These are phyloP conservation scores for Pangasius djambal DNA, from an alignment of 2,797 vertebrate genomes.

Conservation along the genomic window DNA sequence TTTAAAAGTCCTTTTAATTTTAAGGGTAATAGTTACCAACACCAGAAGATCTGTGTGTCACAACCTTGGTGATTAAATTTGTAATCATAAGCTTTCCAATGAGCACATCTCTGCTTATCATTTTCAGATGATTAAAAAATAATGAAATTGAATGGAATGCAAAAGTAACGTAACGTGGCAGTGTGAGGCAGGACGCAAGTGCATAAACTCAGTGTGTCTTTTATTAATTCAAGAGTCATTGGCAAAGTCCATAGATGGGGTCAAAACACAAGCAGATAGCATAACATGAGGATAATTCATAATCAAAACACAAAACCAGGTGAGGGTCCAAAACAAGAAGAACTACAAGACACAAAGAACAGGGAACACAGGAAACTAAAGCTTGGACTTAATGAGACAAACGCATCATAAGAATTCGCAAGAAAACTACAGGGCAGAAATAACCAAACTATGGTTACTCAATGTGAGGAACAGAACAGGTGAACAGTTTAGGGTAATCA, in stretches of 20 bases:
- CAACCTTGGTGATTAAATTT: neutral
- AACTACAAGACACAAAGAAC: neutral
- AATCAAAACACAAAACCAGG: neutral
- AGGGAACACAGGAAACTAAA: neutral
- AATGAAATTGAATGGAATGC: neutral
- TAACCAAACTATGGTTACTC: neutral
- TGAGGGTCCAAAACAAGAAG: neutral
- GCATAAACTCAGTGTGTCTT: neutral
- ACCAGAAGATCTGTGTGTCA: neutral
- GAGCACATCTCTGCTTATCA: neutral
- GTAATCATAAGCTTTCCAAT: neutral
- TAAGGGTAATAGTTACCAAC: neutral
- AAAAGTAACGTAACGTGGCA: neutral
- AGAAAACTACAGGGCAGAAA: neutral
- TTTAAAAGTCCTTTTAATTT: neutral
- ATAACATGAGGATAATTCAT: neutral
- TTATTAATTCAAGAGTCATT: neutral
- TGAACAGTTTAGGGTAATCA: neutral
- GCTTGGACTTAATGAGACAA: neutral
- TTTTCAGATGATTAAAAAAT: conserved; percentile 11
- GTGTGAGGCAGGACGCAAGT: neutral
- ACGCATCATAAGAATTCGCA: neutral
- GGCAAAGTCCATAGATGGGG: neutral
- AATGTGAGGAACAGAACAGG: neutral
- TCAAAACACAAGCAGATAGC: neutral